phyloP scores from a whole-genome alignment of 2,113 vertebrate genomes.

The Formicarius rufipectus region DNA sequence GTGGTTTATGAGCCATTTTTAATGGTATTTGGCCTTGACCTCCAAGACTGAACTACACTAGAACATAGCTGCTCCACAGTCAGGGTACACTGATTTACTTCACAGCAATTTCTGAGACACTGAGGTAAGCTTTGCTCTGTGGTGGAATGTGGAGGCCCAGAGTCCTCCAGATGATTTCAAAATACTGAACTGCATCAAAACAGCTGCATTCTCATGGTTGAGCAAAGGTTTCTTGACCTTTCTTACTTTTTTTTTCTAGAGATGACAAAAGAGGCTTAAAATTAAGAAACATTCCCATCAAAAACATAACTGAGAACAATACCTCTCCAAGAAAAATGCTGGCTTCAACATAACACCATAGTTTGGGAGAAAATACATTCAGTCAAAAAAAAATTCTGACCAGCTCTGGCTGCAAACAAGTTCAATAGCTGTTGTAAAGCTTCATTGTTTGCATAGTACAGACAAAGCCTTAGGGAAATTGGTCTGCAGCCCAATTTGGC shows the following conservation, averaged over 20 bases:
- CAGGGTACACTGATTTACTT: not conserved
- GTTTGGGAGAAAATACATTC: slow-evolving; percentile 20
- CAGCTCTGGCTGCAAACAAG: slow-evolving; percentile 24
- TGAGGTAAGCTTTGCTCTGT: not conserved
- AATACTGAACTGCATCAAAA: not conserved
- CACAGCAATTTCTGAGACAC: not conserved
- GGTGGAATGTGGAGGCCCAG: not conserved
- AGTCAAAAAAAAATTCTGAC: not conserved
- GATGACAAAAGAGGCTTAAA: not conserved
- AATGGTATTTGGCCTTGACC: not conserved
- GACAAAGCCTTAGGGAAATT: slow-evolving; percentile 35
- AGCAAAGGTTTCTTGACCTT: not conserved
- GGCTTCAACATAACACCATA: not conserved
- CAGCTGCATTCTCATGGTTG: not conserved
- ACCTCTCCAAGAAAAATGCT: slow-evolving; percentile 25
- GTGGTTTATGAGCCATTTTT: not conserved
- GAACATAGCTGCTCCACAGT: not conserved
- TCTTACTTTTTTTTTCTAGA: not conserved
- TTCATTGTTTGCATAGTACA: slow-evolving; percentile 57
- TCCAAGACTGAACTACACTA: not conserved
- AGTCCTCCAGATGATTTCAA: not conserved
- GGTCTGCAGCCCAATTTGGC: slow-evolving; percentile 44
- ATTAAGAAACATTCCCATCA: not conserved
- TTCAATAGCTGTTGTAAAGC: slow-evolving; percentile 48
- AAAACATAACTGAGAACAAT: slow-evolving; percentile 32